Percentiles rank a stretch among this genome's conserved stretches.
These are phyloP conservation scores for Brevimyrus niger DNA, from an alignment of 2,113 vertebrate species.

Conservation along the genomic window DNA sequence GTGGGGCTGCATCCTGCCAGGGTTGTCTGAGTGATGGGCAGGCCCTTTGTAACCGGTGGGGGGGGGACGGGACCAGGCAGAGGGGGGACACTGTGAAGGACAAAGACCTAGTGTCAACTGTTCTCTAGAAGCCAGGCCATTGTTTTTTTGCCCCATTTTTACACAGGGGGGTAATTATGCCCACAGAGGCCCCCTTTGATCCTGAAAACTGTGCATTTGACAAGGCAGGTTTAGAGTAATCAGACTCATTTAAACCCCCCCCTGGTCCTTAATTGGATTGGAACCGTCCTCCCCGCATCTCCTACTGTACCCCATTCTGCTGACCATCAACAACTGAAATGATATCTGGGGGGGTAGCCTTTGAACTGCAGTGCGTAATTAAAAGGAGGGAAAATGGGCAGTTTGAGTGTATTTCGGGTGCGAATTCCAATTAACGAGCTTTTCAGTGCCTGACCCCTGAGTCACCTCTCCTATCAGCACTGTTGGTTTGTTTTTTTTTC, in stretches of 20 bases:
- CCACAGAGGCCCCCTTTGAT: constrained; percentile 65
- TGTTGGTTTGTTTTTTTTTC: background rate
- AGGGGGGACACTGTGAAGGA: constrained; percentile 24
- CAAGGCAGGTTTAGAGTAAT: constrained; percentile 49
- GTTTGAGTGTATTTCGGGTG: constrained; percentile 11
- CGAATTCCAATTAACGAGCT: constrained; percentile 20
- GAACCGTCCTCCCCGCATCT: constrained; percentile 29
- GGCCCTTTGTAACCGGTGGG: constrained; percentile 39
- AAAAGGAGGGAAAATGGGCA: background rate
- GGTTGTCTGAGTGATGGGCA: constrained; percentile 47
- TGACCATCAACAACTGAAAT: constrained; percentile 11
- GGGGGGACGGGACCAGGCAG: background rate
- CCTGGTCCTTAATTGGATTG: constrained; percentile 26
- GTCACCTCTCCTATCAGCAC: constrained; percentile 10
- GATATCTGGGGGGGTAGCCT: constrained; percentile 10
- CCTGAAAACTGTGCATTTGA: constrained; percentile 64
- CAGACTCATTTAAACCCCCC: constrained; percentile 37
- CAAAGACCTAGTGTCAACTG: constrained; percentile 41
- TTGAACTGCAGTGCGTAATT: constrained; percentile 20
- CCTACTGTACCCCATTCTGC: constrained; percentile 10
- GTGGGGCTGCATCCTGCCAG: constrained; percentile 49
- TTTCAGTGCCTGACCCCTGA: constrained; percentile 2
- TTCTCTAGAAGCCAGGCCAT: constrained; percentile 45
- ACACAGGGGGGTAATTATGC: constrained; percentile 61
- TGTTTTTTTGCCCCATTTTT: constrained; percentile 58